phyloP scores from a whole-genome alignment of 2,797 vertebrate genomes.

The Cynopterus sphinx region DNA sequence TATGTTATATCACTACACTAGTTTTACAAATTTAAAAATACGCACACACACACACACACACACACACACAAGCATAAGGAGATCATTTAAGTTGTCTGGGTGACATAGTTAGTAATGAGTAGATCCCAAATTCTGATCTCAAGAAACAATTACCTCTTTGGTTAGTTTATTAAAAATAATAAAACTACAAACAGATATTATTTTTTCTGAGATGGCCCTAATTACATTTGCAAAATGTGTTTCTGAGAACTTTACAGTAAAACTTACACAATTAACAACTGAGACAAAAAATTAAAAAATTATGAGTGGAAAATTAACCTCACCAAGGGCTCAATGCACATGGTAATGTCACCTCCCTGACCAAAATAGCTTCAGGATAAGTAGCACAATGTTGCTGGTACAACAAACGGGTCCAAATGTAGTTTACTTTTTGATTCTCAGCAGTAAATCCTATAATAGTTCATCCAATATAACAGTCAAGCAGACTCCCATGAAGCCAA shows the following conservation, averaged over 20 bases:
- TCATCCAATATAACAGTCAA: conserved; percentile 5
- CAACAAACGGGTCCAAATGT: neutral
- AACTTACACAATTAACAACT: neutral
- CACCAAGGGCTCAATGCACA: neutral
- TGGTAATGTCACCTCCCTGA: neutral
- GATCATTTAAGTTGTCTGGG: neutral
- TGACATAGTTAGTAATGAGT: neutral
- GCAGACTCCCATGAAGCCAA: neutral
- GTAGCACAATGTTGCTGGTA: neutral
- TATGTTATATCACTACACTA: neutral
- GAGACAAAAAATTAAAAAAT: neutral
- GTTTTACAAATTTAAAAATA: neutral
- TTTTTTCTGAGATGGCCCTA: neutral
- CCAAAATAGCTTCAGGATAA: neutral
- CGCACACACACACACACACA: too few relatives aligned
- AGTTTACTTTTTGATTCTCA: conserved; percentile 1
- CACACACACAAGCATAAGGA: neutral
- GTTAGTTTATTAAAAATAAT: neutral
- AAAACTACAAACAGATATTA: neutral
- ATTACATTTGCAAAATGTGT: neutral
- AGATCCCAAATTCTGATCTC: neutral
- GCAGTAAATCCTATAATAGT: neutral
- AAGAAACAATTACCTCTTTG: neutral
- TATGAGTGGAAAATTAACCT: neutral
- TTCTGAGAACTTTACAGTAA: neutral